A percentile compares a stretch with the other conserved stretches of the same genome.
phyloP scores from a whole-genome alignment of 2,888 invertebrate species.

The Drosophila mayaguana region DNA sequence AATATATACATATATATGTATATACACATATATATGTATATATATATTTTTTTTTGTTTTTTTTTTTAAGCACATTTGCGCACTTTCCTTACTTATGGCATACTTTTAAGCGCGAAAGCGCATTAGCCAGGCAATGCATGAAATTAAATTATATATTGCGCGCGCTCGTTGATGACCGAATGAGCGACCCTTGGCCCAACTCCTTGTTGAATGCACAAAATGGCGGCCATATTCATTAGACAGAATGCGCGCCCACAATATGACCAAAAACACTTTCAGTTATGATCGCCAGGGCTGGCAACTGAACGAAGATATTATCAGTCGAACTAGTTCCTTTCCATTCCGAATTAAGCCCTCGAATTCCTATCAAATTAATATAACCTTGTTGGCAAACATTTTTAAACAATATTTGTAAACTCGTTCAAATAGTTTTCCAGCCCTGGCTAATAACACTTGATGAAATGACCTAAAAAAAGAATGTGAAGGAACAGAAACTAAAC shows the following conservation, averaged over 20 bases:
- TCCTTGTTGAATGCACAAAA: constrained; percentile 30
- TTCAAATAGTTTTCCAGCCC: constrained; percentile 8
- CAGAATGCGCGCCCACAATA: constrained; percentile 34
- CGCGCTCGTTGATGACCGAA: constrained; percentile 42
- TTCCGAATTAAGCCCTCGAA: not conserved
- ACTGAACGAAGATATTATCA: not conserved
- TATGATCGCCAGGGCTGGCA: constrained; percentile 39
- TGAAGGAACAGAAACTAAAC: constrained; percentile 16
- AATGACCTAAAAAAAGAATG: constrained; percentile 58
- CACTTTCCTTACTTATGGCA: constrained; percentile 74
- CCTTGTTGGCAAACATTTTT: not conserved
- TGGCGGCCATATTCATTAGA: constrained; percentile 53
- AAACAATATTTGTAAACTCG: constrained; percentile 1
- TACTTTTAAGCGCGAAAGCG: constrained; percentile 77
- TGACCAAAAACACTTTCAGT: constrained; percentile 45
- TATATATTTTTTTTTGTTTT: not conserved
- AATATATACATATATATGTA: not conserved
- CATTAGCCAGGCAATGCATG: constrained; percentile 81
- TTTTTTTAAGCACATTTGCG: constrained; percentile 78
- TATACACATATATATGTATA: constrained; percentile 9
- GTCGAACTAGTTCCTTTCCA: not conserved
- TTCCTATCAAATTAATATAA: not conserved
- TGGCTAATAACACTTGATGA: constrained; percentile 49
- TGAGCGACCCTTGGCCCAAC: not conserved
- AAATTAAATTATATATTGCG: constrained; percentile 75